Percentiles rank a stretch among this genome's conserved stretches.
Conservation (phyloP, 2,113 vertebrate genomes). For the Panthera tigris region DNA sequence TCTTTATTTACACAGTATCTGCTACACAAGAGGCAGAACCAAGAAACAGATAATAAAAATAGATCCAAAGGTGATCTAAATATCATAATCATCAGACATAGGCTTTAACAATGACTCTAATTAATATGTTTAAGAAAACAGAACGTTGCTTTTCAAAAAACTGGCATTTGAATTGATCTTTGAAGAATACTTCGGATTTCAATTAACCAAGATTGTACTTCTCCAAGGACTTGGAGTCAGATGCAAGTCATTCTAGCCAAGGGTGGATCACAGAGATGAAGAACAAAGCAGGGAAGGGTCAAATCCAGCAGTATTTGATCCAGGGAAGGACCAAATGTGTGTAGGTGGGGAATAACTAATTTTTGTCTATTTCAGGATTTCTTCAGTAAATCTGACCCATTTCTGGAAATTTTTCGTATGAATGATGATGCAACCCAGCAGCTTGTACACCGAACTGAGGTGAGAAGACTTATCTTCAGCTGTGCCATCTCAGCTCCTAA, state of each 20-base stretch:
- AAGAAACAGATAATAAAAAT: conserved; percentile 27
- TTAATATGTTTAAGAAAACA: not conserved
- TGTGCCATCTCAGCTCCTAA: not conserved
- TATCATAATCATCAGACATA: not conserved
- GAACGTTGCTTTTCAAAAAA: not conserved
- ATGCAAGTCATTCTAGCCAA: not conserved
- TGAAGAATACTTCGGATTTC: conserved; percentile 2
- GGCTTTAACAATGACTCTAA: not conserved
- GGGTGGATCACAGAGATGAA: not conserved
- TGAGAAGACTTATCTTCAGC: conserved; percentile 70
- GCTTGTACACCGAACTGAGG: conserved; percentile 98
- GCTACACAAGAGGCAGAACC: not conserved
- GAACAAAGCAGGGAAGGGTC: not conserved
- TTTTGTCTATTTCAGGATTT: conserved; percentile 91
- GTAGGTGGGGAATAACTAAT: conserved; percentile 21
- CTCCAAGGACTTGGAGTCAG: not conserved
- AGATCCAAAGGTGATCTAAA: not conserved
- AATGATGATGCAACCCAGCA: conserved; percentile 97
- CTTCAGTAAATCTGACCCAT: conserved; percentile 99
- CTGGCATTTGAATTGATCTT: not conserved
- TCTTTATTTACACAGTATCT: not conserved
- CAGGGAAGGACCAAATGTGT: conserved; percentile 8
- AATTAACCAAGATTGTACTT: not conserved
- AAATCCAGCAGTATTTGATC: not conserved
- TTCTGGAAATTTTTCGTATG: conserved; percentile 96